Evolutionary conservation across 2,797 vertebrate genomes (phyloP).

Genomic region (Leontocebus nigricollis): DNA sequence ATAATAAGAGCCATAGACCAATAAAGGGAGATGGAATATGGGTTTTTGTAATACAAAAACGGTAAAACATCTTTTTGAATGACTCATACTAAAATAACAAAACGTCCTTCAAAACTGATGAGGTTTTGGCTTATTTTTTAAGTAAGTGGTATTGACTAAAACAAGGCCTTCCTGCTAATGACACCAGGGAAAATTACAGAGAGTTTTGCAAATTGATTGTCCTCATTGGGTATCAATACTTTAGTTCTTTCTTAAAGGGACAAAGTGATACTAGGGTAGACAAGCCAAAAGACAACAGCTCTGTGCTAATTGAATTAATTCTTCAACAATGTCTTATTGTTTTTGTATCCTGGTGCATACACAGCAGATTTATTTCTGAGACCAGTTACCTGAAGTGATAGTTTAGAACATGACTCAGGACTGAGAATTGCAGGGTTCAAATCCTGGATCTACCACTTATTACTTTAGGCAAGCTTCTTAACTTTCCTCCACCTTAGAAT

Average conservation of each 20-base stretch:
- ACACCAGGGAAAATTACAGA: not conserved
- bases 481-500: not conserved
- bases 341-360: not conserved
- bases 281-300: not conserved
- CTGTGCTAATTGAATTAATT: not conserved
- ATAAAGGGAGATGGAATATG: not conserved
- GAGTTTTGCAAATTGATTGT: constrained; percentile 66
- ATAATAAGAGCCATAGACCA: not conserved
- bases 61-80: not conserved
- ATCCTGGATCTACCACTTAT: not conserved
- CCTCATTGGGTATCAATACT: constrained; percentile 58
- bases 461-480: not conserved
- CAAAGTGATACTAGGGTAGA: not conserved
- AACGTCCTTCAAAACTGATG: not conserved
- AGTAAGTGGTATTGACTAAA: not conserved
- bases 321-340: not conserved
- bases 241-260: constrained; percentile 56
- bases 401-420: not conserved
- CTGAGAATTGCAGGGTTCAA: not conserved
- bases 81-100: constrained; percentile 15
- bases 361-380: not conserved
- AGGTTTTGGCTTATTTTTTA: not conserved
- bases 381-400: not conserved
- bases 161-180: not conserved
- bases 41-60: not conserved